These are phyloP conservation scores for Hemitrygon akajei DNA, from an alignment of 2,797 vertebrate genomes.

Conservation along the genomic window DNA sequence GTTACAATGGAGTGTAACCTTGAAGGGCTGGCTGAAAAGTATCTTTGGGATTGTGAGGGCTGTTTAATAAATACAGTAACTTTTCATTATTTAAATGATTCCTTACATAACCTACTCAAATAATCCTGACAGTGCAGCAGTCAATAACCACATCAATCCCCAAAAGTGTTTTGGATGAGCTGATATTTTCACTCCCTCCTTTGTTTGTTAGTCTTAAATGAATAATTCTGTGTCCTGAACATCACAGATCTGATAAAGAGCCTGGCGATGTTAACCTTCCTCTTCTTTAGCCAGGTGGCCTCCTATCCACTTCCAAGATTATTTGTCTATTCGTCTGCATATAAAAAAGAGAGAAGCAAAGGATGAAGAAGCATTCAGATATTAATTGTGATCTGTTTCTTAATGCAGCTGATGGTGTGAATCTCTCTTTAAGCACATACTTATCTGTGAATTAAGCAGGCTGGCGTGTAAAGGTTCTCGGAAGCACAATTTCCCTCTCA, in stretches of 20 bases:
- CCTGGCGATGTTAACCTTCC: neutral
- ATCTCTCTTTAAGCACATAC: neutral
- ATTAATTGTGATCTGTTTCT: constrained; percentile 6
- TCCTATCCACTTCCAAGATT: neutral
- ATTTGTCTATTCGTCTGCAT: no score
- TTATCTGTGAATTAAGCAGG: neutral
- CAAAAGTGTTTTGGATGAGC: neutral
- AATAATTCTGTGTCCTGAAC: neutral
- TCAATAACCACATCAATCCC: neutral
- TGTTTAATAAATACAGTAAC: no score
- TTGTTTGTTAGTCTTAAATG: no score
- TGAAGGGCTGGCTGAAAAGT: no score
- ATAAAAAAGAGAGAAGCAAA: neutral
- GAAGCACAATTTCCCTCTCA: constrained; percentile 7
- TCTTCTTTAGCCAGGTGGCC: neutral
- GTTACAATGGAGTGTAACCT: no score
- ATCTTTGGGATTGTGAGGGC: no score
- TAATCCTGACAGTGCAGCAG: neutral
- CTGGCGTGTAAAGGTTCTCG: constrained; percentile 4
- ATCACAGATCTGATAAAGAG: neutral
- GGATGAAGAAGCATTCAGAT: neutral
- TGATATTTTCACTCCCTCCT: neutral
- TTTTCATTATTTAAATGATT: no score
- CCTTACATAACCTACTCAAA: neutral
- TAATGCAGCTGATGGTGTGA: neutral